Conservation (phyloP, 1,140 invertebrate species). For the Drosophila rhopaloa region DNA sequence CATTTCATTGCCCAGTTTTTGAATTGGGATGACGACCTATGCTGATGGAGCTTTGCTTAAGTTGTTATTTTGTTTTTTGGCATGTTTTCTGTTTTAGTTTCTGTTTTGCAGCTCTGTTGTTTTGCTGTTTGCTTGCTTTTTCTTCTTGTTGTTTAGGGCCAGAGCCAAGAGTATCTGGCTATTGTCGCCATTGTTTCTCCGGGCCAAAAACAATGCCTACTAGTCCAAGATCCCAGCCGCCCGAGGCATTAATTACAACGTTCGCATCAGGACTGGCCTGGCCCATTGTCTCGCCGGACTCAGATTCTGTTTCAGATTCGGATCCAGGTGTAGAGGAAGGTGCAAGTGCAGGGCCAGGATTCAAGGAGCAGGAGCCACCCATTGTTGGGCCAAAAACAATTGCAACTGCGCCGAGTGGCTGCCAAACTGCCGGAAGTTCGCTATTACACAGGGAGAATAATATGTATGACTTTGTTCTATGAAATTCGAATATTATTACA, state of each 20-base stretch:
- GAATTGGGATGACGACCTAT: conserved; percentile 7
- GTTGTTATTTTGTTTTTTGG: background rate
- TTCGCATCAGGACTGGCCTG: conserved; percentile 40
- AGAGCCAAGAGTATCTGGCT: conserved; percentile 43
- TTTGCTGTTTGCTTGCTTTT: background rate
- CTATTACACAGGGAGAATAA: background rate
- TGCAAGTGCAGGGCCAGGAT: conserved; percentile 30
- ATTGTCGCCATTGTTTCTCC: conserved; percentile 50
- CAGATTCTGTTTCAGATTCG: background rate
- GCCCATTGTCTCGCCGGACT: conserved; percentile 25
- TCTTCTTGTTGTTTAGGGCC: conserved; percentile 55
- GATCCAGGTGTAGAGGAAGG: conserved; percentile 7
- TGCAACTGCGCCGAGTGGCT: conserved; percentile 54
- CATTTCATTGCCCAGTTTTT: conserved; percentile 27
- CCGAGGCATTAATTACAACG: conserved; percentile 74
- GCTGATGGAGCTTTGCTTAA: conserved; percentile 4
- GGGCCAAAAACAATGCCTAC: conserved; percentile 60
- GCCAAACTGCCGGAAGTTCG: conserved; percentile 67
- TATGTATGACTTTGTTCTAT: too few relatives aligned
- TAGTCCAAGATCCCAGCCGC: conserved; percentile 20
- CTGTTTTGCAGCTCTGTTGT: background rate
- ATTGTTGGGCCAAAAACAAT: conserved; percentile 63
- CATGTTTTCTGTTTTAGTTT: conserved; percentile 7
- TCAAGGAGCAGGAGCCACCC: conserved; percentile 1
- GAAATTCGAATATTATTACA: too few relatives aligned